These are phyloP conservation scores for Paratrypauchen microcephalus DNA, from an alignment of 2,797 vertebrate genomes.

Conservation along the genomic window DNA sequence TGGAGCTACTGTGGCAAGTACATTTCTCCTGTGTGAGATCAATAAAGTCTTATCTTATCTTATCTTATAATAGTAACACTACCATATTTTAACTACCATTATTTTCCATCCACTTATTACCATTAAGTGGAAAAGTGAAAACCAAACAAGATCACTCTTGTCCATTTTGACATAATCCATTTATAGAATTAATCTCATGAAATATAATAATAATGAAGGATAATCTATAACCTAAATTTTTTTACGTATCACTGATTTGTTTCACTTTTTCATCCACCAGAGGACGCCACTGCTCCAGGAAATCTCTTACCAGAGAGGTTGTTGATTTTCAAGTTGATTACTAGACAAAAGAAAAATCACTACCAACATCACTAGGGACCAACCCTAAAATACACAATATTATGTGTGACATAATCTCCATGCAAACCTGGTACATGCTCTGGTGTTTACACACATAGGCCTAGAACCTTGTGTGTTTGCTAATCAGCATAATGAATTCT, in stretches of 20 bases:
- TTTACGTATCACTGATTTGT: background rate
- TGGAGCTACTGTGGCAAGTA: too few species aligned
- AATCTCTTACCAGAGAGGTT: background rate
- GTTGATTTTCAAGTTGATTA: background rate
- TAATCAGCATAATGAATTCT: conserved; percentile 64
- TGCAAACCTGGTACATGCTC: background rate
- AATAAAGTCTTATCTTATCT: too few species aligned
- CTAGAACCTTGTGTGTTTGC: conserved; percentile 24
- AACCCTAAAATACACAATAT: background rate
- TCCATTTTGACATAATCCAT: background rate
- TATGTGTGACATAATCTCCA: background rate
- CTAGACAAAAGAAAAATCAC: background rate
- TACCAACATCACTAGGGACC: background rate
- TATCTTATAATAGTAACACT: too few species aligned
- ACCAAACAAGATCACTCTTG: too few species aligned
- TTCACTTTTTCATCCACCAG: conserved; percentile 53
- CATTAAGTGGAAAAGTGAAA: too few species aligned
- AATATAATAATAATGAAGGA: background rate
- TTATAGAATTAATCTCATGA: background rate
- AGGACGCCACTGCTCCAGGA: conserved; percentile 49
- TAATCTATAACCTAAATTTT: background rate
- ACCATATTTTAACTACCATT: too few species aligned
- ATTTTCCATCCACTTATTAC: too few species aligned
- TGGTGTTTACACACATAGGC: conserved; percentile 16
- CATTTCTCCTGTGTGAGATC: too few species aligned